phyloP scores from a whole-genome alignment of 2,888 invertebrate species.

The Zhuqinia jingwanae region DNA sequence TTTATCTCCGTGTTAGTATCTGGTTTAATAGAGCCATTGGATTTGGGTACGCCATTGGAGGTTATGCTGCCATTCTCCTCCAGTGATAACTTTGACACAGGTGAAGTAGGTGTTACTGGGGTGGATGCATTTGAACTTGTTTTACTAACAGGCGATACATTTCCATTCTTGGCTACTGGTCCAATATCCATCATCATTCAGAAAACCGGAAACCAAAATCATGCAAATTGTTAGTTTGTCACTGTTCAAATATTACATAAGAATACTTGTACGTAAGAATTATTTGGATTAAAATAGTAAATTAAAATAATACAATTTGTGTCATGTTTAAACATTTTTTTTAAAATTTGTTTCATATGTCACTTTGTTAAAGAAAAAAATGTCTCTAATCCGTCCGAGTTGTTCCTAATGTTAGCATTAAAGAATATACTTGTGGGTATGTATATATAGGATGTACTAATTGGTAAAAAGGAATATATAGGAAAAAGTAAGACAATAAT shows the following conservation, averaged over 20 bases:
- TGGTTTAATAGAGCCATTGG: constrained; percentile 68
- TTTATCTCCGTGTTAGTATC: constrained; percentile 68
- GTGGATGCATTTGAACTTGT: constrained; percentile 65
- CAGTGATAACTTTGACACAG: constrained; percentile 62
- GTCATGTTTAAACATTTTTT: too few relatives aligned
- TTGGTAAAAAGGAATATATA: constrained; percentile 29
- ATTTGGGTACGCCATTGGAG: constrained; percentile 58
- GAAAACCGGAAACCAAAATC: constrained; percentile 69
- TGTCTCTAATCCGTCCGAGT: too few relatives aligned
- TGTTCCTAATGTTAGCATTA: not conserved
- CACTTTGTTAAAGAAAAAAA: too few relatives aligned
- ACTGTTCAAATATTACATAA: not conserved
- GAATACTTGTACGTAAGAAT: not conserved
- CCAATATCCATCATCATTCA: constrained; percentile 58
- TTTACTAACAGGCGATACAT: constrained; percentile 66
- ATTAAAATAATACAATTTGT: not conserved
- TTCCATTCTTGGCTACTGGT: constrained; percentile 65
- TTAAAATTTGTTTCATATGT: too few relatives aligned
- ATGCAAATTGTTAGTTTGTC: constrained; percentile 61
- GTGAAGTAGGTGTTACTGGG: constrained; percentile 69
- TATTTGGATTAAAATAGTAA: not conserved
- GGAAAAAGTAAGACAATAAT: constrained; percentile 5
- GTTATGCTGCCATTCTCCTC: constrained; percentile 60
- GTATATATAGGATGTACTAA: too few relatives aligned
- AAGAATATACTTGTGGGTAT: not conserved